Evolutionary conservation across 1,140 invertebrate species (phyloP).

Genomic region (Caenorhabditis remanei): DNA sequence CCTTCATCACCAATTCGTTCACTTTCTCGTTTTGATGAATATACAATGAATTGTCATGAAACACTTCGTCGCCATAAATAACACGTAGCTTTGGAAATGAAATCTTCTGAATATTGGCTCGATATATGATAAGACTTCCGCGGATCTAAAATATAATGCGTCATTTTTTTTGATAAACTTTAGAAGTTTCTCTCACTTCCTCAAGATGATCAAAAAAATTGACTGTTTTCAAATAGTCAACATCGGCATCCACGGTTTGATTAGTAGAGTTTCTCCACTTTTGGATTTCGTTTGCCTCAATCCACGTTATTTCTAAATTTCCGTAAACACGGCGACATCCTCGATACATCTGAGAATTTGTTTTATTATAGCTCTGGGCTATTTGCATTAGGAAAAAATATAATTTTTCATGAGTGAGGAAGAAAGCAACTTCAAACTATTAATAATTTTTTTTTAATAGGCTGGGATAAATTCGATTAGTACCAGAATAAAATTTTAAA

Average conservation of each 20-base stretch:
- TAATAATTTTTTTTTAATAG: too few relatives aligned
- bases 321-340: constrained; percentile 37
- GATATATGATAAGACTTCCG: constrained; percentile 36
- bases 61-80: constrained; percentile 25
- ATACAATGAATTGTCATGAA: constrained; percentile 14
- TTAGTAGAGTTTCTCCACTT: constrained; percentile 13
- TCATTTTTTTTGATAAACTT: not conserved
- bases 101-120: constrained; percentile 33
- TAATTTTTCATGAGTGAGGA: too few relatives aligned
- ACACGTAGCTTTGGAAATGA: constrained; percentile 15
- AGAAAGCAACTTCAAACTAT: too few relatives aligned
- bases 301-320: constrained; percentile 37
- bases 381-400: not conserved
- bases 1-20: constrained; percentile 18
- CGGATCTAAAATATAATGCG: too few relatives aligned
- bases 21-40: constrained; percentile 42
- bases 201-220: constrained; percentile 32
- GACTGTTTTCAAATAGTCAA: not conserved
- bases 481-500: too few relatives aligned
- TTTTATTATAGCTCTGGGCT: not conserved
- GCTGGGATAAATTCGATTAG: too few relatives aligned
- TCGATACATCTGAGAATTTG: not conserved
- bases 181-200: not conserved
- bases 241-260: not conserved
- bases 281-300: not conserved